Evolutionary conservation across 2,888 invertebrate species (phyloP), one percentile per base, ranked within the genome.

Genomic region (Ypsolopha scabrella): DNA sequence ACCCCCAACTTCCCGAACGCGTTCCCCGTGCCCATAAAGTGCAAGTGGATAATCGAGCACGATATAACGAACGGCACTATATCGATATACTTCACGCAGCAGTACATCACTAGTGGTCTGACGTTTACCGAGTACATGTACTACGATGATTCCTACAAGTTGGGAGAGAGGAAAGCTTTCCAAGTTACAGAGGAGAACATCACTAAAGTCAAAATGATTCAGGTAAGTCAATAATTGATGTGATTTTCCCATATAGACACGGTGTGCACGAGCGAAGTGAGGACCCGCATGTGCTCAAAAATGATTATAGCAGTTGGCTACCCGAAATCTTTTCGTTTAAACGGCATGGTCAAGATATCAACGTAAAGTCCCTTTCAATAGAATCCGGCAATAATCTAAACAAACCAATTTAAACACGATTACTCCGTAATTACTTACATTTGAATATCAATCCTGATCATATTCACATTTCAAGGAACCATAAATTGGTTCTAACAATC

Each of bases 11-110:
- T 96, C 69, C 97, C 97, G 0, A 86, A 88, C 54, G 88, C 92
- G 33, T 97, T 96, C 74, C 87, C 89, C 6, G 92, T 94, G 43
- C 97, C 97, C 11, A 91, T 96, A 55, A 90, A 90, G 60, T 96
- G 96, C 73, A 90, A 92, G 61, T 97, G 96, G 96, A 88, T 96
- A 53, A 94, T 97, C 68, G 78, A 82, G 54, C 93, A 95, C 67
- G 92, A 93, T n/a, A 91, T 93, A 57, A 87, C 87, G 53, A 92
- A 92, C 62, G 89, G 91, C 8, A 91, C 93, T 50, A 95, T 96
- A 66, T 90, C 94, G 58, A 89, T 97, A 58, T 96, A 96, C 70
- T 89, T 97, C 61, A 96, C 95, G 1, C 96, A 97, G 69, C 90
- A 95, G 62, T 97, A 93, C 82, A 93, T 94, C 44, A 91, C 92